Evolutionary conservation across 2,888 invertebrate species (phyloP).

Genomic region (Corbicula japonica): DNA sequence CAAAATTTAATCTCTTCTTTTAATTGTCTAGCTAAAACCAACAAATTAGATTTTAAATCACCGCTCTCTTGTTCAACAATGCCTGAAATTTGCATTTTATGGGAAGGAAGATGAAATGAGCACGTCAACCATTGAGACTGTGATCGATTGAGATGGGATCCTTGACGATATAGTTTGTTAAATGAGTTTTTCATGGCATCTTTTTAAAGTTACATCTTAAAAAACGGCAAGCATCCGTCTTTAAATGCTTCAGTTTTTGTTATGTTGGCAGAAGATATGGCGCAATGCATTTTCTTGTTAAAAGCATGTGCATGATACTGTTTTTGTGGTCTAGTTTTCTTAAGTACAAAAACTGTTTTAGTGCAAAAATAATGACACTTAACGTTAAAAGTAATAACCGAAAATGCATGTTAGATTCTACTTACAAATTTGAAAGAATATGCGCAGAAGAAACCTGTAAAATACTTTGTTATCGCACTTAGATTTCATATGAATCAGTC

Average conservation of each 20-base stretch:
- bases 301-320: too few species aligned
- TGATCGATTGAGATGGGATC: background rate
- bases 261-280: too few species aligned
- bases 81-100: slow-evolving; percentile 44
- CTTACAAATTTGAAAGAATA: too few species aligned
- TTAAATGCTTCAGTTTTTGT: slow-evolving; percentile 10
- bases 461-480: too few species aligned
- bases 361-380: too few species aligned
- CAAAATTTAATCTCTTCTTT: slow-evolving; percentile 8
- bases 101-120: slow-evolving; percentile 15
- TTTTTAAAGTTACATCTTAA: slow-evolving; percentile 8
- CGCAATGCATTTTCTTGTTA: too few species aligned
- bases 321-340: too few species aligned
- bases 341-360: too few species aligned
- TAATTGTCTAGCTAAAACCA: slow-evolving; percentile 33
- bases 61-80: slow-evolving; percentile 31
- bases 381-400: too few species aligned
- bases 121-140: background rate
- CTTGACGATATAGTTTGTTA: slow-evolving; percentile 27
- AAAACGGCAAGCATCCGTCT: background rate
- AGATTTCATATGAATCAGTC: too few species aligned
- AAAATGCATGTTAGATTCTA: too few species aligned
- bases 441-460: too few species aligned
- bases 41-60: slow-evolving; percentile 50
- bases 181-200: slow-evolving; percentile 30